Base-by-base conservation (phyloP, 2,797 vertebrate genomes). In the Morus bassanus region DNA sequence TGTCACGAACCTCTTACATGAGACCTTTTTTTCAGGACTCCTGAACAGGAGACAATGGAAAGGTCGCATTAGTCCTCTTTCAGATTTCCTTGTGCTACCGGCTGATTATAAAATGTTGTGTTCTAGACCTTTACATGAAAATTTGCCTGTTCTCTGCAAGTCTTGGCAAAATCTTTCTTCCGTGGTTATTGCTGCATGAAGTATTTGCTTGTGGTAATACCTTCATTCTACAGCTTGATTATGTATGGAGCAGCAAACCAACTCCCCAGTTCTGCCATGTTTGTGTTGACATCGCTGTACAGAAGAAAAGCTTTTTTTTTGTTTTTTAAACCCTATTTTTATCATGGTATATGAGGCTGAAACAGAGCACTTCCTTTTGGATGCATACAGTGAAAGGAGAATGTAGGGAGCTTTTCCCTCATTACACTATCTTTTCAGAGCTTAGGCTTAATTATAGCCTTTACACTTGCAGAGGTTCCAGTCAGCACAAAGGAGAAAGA, bases 191-290 rank as follows among this genome's bases (percentile, higher is more conserved):
- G 13, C 11, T 68, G 12, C 16, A 13, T n/a, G 25, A 76, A 65
- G 12, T 31, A 53, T 77, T 86, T 57, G 30, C 28, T 61, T 77
- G 51, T 81, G 35, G 18, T 54, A 88, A 50, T 6, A 27, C 12
- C 12, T 60, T 70, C 0, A 2, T 70, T 92, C 28, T 45, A 23
- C 43, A 63, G 4, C 6, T 73, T 83, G 46, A 28, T 56, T 41
- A 13, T 1, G 2, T 31, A 27, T 13, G 14, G 41, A 76, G 24
- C 9, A 50, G 18, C 10, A 69, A n/a, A 57, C 10, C 37, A 18
- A 0, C 12, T 22, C 10, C 9, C 25, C 4, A 22, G n/a, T 46
- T 72, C 25, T 69, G 5, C 23, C 7, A 33, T 4, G 1, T 59
- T 68, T 78, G 9, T 63, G 7, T 45, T 89, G 57, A 76, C 10